These are phyloP conservation scores for Drosophila mayaguana DNA, from an alignment of 2,888 invertebrate species.

Conservation along the genomic window DNA sequence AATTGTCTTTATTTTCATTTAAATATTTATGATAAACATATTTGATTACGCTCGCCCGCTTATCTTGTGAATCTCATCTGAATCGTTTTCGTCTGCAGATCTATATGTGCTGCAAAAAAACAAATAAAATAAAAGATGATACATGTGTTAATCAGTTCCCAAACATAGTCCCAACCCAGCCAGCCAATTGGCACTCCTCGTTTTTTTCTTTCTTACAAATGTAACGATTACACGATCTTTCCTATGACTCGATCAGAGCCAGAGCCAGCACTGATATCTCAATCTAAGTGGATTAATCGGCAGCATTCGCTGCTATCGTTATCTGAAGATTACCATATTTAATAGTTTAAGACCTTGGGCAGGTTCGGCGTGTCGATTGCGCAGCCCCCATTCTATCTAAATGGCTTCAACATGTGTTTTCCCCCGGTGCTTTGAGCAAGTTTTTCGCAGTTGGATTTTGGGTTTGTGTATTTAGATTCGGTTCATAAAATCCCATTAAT, in stretches of 20 bases:
- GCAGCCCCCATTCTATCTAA: conserved; percentile 47
- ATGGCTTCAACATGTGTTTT: conserved; percentile 46
- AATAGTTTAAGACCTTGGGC: conserved; percentile 58
- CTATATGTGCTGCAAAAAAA: neutral
- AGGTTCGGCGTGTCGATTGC: conserved; percentile 66
- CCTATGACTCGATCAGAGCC: conserved; percentile 9
- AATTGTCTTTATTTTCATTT: conserved; percentile 2
- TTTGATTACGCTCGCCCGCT: neutral
- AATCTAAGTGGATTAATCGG: conserved; percentile 29
- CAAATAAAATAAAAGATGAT: neutral
- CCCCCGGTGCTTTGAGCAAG: conserved; percentile 26
- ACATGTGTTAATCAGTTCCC: conserved; percentile 4
- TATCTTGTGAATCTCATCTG: neutral
- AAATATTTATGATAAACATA: conserved; percentile 9
- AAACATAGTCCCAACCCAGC: neutral
- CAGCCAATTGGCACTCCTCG: neutral
- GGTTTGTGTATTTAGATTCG: conserved; percentile 39
- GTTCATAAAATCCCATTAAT: conserved; percentile 68
- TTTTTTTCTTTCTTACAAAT: neutral
- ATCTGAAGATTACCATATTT: conserved; percentile 62
- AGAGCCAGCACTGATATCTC: conserved; percentile 17
- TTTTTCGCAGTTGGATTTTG: conserved; percentile 40
- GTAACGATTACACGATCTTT: neutral
- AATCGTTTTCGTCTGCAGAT: neutral
- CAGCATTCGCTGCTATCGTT: conserved; percentile 42